These are phyloP conservation scores for Harpegnathos saltator DNA, from an alignment of 1,140 invertebrate species.

Conservation along the genomic window DNA sequence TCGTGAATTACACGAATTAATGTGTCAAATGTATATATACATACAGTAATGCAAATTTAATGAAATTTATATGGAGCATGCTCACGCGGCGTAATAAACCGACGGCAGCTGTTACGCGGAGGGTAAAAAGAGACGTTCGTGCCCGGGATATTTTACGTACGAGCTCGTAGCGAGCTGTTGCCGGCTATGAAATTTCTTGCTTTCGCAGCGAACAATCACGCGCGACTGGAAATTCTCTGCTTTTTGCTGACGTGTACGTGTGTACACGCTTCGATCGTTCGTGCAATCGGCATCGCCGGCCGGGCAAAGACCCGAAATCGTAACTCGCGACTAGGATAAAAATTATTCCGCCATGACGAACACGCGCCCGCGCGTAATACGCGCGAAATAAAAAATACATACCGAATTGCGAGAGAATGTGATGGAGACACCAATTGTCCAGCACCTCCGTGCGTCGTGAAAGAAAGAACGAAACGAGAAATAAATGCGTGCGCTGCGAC, in stretches of 20 bases:
- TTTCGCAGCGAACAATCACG: background rate
- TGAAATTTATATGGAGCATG: constrained; percentile 6
- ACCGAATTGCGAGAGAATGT: background rate
- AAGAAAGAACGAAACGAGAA: too few species aligned
- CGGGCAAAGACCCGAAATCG: constrained; percentile 15
- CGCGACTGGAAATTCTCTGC: constrained; percentile 5
- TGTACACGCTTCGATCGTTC: constrained; percentile 25
- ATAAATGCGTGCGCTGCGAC: constrained; percentile 21
- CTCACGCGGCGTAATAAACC: background rate
- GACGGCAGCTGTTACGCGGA: background rate
- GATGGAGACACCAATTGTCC: too few species aligned
- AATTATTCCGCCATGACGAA: constrained; percentile 7
- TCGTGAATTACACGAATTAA: background rate
- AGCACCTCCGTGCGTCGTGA: too few species aligned
- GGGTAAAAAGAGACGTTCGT: background rate
- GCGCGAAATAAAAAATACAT: too few species aligned
- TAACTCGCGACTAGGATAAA: constrained; percentile 19
- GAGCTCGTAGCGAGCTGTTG: background rate
- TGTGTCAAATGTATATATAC: background rate
- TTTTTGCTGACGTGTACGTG: constrained; percentile 1
- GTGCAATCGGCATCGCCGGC: background rate
- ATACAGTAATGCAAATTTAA: background rate
- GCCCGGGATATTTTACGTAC: constrained; percentile 21
- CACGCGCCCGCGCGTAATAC: background rate
- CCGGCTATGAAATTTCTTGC: constrained; percentile 18